phyloP scores from a whole-genome alignment of 2,113 vertebrate genomes.

The Cyprinus carpio region DNA sequence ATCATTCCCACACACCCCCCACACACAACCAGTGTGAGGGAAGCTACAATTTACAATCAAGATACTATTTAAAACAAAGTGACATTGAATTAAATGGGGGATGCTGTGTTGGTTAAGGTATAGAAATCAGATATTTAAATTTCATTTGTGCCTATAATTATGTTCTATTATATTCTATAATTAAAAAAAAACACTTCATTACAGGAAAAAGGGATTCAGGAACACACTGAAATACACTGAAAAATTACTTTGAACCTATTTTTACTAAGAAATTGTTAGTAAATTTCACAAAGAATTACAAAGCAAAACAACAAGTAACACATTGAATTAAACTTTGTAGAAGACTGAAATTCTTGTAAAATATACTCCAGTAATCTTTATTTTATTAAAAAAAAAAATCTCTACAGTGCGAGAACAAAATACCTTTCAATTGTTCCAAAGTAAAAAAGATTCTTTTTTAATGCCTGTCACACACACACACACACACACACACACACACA shows the following conservation, averaged over 20 bases:
- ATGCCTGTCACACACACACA: neutral
- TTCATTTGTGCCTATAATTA: neutral
- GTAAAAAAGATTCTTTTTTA: neutral
- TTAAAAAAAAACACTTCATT: neutral
- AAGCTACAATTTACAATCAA: slow-evolving; percentile 1
- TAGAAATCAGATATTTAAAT: neutral
- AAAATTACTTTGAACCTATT: no score
- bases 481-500: no score
- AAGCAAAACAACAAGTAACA: no score
- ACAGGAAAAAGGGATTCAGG: neutral
- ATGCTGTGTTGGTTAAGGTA: neutral
- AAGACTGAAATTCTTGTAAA: no score
- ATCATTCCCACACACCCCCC: slow-evolving; percentile 13
- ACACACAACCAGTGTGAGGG: neutral
- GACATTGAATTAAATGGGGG: neutral
- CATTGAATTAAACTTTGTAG: no score
- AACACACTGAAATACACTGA: neutral
- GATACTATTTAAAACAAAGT: neutral
- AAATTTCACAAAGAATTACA: no score
- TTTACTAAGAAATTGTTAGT: no score
- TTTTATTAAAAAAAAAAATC: no score
- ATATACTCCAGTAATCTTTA: no score
- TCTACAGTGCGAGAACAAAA: neutral
- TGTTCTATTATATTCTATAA: neutral
- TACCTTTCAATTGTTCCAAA: neutral